Evolutionary conservation across 2,888 invertebrate species (phyloP).

Genomic region (Dasysyrphus tricinctus): DNA sequence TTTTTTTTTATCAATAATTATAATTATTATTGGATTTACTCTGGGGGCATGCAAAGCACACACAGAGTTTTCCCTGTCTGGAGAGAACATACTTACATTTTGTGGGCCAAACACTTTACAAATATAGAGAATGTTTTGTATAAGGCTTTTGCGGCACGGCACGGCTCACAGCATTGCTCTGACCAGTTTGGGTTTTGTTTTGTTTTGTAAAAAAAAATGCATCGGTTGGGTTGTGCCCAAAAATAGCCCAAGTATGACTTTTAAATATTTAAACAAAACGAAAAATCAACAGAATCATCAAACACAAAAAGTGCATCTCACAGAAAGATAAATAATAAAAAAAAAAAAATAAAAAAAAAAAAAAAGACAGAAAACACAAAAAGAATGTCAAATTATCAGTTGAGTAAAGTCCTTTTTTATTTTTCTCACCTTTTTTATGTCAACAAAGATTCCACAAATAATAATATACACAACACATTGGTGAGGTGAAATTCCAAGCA

Average conservation of each 20-base stretch:
- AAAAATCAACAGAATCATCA: slow-evolving; percentile 22
- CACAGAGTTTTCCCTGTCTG: slow-evolving; percentile 15
- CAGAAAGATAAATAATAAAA: slow-evolving; percentile 29
- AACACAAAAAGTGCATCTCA: slow-evolving; percentile 2
- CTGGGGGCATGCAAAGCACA: slow-evolving; percentile 25
- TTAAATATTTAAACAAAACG: slow-evolving; percentile 47
- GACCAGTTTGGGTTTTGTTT: slow-evolving; percentile 42
- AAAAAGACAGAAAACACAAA: not conserved
- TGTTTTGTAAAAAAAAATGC: not conserved
- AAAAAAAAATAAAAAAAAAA: slow-evolving; percentile 34
- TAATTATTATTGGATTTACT: slow-evolving; percentile 58
- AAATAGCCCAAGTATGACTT: slow-evolving; percentile 42
- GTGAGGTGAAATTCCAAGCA: slow-evolving; percentile 39
- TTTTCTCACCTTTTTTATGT: slow-evolving; percentile 60
- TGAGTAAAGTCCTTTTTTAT: not conserved
- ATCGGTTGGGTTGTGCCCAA: slow-evolving; percentile 38
- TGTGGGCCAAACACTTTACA: slow-evolving; percentile 27
- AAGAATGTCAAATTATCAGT: slow-evolving; percentile 67
- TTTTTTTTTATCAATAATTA: slow-evolving; percentile 71
- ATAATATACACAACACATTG: not conserved
- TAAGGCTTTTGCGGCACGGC: not conserved
- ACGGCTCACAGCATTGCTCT: slow-evolving; percentile 5
- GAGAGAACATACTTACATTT: not conserved
- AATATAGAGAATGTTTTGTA: slow-evolving; percentile 13
- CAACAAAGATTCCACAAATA: slow-evolving; percentile 50